phyloP scores from a whole-genome alignment of 1,140 invertebrate genomes.

The Cydia splendana region DNA sequence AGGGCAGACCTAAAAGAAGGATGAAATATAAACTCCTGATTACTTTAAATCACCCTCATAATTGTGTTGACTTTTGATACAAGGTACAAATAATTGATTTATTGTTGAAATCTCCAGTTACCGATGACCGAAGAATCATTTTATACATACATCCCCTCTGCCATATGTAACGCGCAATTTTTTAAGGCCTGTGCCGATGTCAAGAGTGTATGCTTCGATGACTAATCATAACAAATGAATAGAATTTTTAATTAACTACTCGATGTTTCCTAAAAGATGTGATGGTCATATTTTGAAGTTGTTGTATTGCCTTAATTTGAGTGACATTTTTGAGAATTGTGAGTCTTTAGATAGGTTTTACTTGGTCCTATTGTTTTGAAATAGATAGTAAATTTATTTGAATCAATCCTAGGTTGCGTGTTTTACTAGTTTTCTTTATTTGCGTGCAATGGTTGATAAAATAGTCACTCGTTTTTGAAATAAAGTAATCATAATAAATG shows the following conservation, averaged over 20 bases:
- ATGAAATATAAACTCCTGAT: not conserved
- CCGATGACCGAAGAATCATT: slow-evolving; percentile 17
- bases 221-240: not conserved
- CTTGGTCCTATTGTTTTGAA: slow-evolving; percentile 46
- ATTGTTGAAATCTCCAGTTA: slow-evolving; percentile 18
- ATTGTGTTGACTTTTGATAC: not conserved
- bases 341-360: slow-evolving; percentile 43
- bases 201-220: not conserved
- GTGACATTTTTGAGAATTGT: slow-evolving; percentile 8
- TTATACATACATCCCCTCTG: not conserved
- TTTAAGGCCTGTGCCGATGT: not conserved
- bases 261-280: slow-evolving; percentile 22
- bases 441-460: slow-evolving; percentile 43
- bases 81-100: slow-evolving; percentile 15
- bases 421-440: slow-evolving; percentile 53
- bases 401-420: slow-evolving; percentile 40
- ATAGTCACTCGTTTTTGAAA: slow-evolving; percentile 36
- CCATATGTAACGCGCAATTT: not conserved
- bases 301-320: slow-evolving; percentile 32
- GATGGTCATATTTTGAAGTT: slow-evolving; percentile 26
- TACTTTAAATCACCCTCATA: slow-evolving; percentile 6
- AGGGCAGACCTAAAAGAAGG: not conserved
- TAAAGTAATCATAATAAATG: slow-evolving; percentile 9
- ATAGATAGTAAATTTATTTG: slow-evolving; percentile 56
- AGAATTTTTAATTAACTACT: slow-evolving; percentile 1